Conservation (phyloP, 2,888 invertebrate genomes). For the Drosophila cyrtoloma region DNA sequence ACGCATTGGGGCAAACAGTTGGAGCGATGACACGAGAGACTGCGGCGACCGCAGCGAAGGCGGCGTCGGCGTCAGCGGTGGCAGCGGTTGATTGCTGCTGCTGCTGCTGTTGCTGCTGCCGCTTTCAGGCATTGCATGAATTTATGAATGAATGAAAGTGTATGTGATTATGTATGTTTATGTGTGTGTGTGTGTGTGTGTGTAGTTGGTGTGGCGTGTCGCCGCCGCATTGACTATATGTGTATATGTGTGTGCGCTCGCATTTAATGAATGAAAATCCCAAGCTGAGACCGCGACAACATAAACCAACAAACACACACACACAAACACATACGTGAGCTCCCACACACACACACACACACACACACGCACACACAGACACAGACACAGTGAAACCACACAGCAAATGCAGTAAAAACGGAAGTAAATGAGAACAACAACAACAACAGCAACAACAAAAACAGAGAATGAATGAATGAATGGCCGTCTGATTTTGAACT, state of each 20-base stretch:
- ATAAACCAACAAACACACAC: constrained; percentile 41
- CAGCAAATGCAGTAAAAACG: constrained; percentile 70
- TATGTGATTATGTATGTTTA: constrained; percentile 44
- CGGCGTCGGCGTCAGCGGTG: background rate
- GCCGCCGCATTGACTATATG: constrained; percentile 26
- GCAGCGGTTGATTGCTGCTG: constrained; percentile 11
- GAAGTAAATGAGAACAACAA: constrained; percentile 69
- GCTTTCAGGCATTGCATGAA: constrained; percentile 64
- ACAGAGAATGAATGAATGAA: constrained; percentile 63
- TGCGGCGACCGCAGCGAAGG: constrained; percentile 38
- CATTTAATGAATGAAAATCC: constrained; percentile 78
- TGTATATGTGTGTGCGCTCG: constrained; percentile 49
- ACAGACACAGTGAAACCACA: constrained; percentile 39
- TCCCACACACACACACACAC: constrained; percentile 25
- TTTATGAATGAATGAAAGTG: constrained; percentile 74
- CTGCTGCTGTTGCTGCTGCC: background rate
- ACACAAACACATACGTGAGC: constrained; percentile 23
- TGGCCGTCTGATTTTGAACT: constrained; percentile 68
- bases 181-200: constrained; percentile 33
- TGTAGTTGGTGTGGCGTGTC: constrained; percentile 44
- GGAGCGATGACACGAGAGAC: constrained; percentile 61
- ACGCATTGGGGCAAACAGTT: constrained; percentile 55
- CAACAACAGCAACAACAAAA: constrained; percentile 11
- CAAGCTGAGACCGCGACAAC: constrained; percentile 64
- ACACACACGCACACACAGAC: constrained; percentile 19